Conservation (phyloP, 1,140 invertebrate species). For the Prorops nasuta region DNA sequence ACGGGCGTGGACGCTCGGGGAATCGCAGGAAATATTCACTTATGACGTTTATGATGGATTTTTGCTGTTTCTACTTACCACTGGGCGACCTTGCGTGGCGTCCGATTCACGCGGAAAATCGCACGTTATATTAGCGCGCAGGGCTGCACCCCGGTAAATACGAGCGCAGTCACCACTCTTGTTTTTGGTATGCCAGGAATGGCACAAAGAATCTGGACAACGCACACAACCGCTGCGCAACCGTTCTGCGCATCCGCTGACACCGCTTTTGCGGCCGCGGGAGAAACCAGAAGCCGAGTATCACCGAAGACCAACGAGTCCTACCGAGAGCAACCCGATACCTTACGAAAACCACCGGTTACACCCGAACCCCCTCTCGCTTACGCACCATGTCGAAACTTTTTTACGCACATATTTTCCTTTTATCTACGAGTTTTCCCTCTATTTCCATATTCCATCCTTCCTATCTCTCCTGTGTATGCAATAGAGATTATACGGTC, state of each 20-base stretch:
- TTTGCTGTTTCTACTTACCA: not conserved
- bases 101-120: not conserved
- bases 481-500: too few species aligned
- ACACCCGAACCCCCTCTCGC: too few species aligned
- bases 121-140: constrained; percentile 24
- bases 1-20: too few species aligned
- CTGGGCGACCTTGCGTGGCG: not conserved
- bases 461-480: too few species aligned
- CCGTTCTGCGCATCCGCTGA: constrained; percentile 75
- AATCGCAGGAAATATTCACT: too few species aligned
- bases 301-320: constrained; percentile 23
- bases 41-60: too few species aligned
- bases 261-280: constrained; percentile 63
- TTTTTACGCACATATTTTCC: too few species aligned
- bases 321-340: constrained; percentile 24
- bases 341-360: too few species aligned
- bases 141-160: constrained; percentile 64
- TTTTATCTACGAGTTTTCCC: too few species aligned
- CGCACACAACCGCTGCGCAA: constrained; percentile 81
- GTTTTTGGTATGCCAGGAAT: constrained; percentile 91
- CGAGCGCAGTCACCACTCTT: constrained; percentile 71
- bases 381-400: too few species aligned
- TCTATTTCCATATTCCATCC: too few species aligned
- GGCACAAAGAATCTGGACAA: constrained; percentile 93
- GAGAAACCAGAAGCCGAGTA: constrained; percentile 53